A percentile compares a stretch with the other conserved stretches of the same genome.
Evolutionary conservation across 2,888 invertebrate species (phyloP).

Genomic region (Melipona beecheii): DNA sequence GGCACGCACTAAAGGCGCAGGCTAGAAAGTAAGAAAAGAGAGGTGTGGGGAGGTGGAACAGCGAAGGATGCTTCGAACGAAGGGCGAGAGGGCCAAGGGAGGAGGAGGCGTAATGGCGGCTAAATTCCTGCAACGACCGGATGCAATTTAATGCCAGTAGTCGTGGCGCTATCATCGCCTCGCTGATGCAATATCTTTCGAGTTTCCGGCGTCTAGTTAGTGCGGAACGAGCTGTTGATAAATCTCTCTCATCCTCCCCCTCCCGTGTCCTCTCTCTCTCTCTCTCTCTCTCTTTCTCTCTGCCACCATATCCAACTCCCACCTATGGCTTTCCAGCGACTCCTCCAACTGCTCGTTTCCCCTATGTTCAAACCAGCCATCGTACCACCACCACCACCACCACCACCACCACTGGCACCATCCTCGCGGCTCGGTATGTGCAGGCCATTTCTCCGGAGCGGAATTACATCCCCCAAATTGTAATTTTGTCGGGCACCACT

Average conservation of each 20-base stretch:
- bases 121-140: conserved; percentile 81
- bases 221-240: conserved; percentile 83
- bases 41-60: not conserved
- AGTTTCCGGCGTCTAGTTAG: conserved; percentile 83
- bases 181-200: conserved; percentile 83
- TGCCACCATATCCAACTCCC: conserved; percentile 39
- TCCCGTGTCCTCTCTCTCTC: conserved; percentile 19
- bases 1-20: not conserved
- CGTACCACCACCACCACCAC: conserved; percentile 35
- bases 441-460: conserved; percentile 81
- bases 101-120: conserved; percentile 73
- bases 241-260: conserved; percentile 74
- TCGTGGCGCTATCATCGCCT: conserved; percentile 80
- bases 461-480: conserved; percentile 83
- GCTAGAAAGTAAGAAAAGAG: not conserved
- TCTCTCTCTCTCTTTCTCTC: not conserved
- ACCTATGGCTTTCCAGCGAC: conserved; percentile 55
- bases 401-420: conserved; percentile 39
- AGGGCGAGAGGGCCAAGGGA: not conserved
- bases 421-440: conserved; percentile 77
- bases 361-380: conserved; percentile 48
- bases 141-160: conserved; percentile 83
- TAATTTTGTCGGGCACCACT: conserved; percentile 80
- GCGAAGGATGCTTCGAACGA: conserved; percentile 13
- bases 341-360: conserved; percentile 51